Percentiles rank a stretch among this genome's conserved stretches.
These are phyloP conservation scores for Lochmaea crataegi DNA, from an alignment of 2,888 invertebrate genomes.

Conservation along the genomic window DNA sequence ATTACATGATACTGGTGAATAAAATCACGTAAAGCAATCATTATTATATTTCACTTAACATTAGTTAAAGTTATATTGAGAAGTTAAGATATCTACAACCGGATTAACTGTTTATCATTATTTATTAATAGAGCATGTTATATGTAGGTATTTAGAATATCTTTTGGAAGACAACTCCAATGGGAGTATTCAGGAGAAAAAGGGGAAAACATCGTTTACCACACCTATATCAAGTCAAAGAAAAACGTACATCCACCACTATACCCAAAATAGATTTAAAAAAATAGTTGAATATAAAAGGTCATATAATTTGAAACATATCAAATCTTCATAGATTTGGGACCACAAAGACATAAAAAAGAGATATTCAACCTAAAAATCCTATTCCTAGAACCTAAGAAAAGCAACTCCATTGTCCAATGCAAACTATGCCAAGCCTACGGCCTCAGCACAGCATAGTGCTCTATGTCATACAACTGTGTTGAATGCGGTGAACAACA, in stretches of 20 bases:
- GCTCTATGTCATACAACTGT: no score
- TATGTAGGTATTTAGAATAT: no score
- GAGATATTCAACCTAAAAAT: slow-evolving; percentile 13
- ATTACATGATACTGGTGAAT: neutral
- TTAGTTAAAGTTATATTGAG: neutral
- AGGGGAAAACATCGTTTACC: no score
- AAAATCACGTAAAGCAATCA: neutral
- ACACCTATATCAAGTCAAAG: no score
- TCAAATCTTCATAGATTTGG: slow-evolving; percentile 16
- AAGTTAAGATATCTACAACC: neutral
- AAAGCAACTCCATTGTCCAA: neutral
- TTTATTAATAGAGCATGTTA: neutral
- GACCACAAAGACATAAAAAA: slow-evolving; percentile 9
- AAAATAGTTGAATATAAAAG: slow-evolving; percentile 7
- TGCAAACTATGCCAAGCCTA: neutral
- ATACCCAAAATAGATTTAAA: slow-evolving; percentile 6
- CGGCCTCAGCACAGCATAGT: no score
- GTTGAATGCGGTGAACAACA: no score
- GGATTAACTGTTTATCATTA: neutral
- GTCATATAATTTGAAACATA: slow-evolving; percentile 13
- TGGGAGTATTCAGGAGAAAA: no score
- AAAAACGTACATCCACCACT: neutral
- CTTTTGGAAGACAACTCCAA: no score
- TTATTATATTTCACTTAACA: slow-evolving; percentile 1
- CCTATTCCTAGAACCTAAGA: slow-evolving; percentile 15